These are phyloP conservation scores for Hypsibius dujardini DNA, from an alignment of 1,140 invertebrate genomes.

Conservation along the genomic window DNA sequence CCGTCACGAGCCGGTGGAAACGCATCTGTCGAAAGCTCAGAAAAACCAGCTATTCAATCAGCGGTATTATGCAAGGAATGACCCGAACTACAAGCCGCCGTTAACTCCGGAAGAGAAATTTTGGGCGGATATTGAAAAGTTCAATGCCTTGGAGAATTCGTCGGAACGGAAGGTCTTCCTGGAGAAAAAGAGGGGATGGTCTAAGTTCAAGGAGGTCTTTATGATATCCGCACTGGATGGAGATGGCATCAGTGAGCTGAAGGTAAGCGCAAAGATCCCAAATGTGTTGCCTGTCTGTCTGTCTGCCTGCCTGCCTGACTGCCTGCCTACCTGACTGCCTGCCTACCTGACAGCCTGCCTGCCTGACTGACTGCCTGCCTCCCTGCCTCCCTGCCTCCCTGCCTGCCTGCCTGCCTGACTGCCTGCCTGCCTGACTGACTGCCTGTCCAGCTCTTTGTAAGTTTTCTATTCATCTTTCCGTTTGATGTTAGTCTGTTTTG, in stretches of 20 bases:
- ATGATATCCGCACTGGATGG: conserved; percentile 63
- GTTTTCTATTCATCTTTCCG: conserved; percentile 25
- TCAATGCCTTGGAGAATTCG: neutral
- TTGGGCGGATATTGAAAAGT: neutral
- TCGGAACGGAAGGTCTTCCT: conserved; percentile 17
- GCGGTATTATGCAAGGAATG: no score
- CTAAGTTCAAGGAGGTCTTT: conserved; percentile 62
- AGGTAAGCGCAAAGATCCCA: no score
- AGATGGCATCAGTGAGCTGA: conserved; percentile 54
- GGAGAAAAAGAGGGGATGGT: conserved; percentile 41
- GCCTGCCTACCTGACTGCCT: no score
- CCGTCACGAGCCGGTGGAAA: neutral
- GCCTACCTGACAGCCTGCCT: no score
- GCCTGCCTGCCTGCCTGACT: no score
- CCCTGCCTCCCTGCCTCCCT: no score
- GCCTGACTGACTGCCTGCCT: no score
- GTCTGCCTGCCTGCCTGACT: no score
- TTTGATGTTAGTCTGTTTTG: conserved; percentile 1
- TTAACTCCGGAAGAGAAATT: conserved; percentile 17
- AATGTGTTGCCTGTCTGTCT: no score
- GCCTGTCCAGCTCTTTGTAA: conserved; percentile 11
- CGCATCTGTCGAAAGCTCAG: neutral
- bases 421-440: no score
- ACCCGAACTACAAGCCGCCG: neutral
- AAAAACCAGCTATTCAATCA: neutral